Percentiles rank a stretch among this genome's conserved stretches.
phyloP scores from a whole-genome alignment of 2,888 invertebrate species.

The Prenolepis imparis region DNA sequence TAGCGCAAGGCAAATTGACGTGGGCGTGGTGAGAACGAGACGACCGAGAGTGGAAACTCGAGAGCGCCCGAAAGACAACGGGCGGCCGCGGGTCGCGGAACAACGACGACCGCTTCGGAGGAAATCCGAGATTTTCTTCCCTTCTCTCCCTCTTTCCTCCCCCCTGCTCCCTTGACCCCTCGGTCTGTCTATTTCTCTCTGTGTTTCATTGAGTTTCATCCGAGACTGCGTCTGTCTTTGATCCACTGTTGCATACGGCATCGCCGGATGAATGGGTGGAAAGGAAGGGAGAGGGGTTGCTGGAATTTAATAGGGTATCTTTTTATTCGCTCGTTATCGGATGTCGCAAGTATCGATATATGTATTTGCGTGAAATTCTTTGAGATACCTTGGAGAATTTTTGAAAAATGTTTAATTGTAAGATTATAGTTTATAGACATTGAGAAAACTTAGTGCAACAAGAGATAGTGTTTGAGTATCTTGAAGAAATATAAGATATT shows the following conservation, averaged over 20 bases:
- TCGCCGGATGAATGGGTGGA: background rate
- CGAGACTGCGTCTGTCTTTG: conserved; percentile 55
- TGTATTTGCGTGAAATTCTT: background rate
- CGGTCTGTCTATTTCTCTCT: background rate
- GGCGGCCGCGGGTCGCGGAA: conserved; percentile 44
- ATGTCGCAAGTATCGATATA: background rate
- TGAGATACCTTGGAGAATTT: background rate
- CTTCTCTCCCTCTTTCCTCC: conserved; percentile 57
- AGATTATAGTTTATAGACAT: background rate
- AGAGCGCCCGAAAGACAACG: conserved; percentile 74
- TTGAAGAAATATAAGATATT: background rate
- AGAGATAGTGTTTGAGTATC: background rate
- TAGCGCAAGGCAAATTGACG: conserved; percentile 78
- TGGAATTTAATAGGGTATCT: conserved; percentile 50
- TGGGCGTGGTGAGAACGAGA: conserved; percentile 78
- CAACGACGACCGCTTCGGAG: conserved; percentile 62
- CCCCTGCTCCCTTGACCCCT: conserved; percentile 8
- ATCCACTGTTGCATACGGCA: conserved; percentile 25
- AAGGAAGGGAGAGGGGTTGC: background rate
- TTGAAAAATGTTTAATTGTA: background rate
- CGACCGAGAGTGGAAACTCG: conserved; percentile 75
- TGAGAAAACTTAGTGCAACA: background rate
- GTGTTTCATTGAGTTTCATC: conserved; percentile 38
- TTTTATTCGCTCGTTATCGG: background rate
- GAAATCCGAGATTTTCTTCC: conserved; percentile 81